Conservation (phyloP, 1,140 invertebrate genomes). For the Pseudoatta argentina region DNA sequence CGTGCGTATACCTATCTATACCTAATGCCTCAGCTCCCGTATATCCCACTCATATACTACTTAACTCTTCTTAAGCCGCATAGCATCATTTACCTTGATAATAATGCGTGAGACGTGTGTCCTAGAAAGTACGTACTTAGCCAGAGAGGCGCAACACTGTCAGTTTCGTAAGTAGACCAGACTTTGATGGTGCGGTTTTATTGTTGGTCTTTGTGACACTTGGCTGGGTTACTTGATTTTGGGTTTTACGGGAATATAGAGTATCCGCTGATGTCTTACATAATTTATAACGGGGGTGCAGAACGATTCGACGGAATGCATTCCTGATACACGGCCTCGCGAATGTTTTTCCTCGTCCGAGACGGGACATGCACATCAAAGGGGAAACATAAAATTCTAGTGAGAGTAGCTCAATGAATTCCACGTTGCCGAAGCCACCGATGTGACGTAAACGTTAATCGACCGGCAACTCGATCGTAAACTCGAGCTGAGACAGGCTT, state of each 20-base stretch:
- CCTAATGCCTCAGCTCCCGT: constrained; percentile 75
- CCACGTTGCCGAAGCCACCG: constrained; percentile 66
- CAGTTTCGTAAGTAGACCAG: constrained; percentile 86
- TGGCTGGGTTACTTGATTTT: constrained; percentile 80
- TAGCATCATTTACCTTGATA: constrained; percentile 84
- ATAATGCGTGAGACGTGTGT: constrained; percentile 86
- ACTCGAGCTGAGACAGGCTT: constrained; percentile 69
- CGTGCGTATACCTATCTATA: constrained; percentile 81
- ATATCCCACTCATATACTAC: constrained; percentile 63
- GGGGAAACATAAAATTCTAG: constrained; percentile 62
- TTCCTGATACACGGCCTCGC: constrained; percentile 58
- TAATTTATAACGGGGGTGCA: constrained; percentile 45
- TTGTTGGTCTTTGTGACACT: constrained; percentile 66
- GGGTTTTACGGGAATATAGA: constrained; percentile 71
- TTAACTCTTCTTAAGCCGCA: constrained; percentile 83
- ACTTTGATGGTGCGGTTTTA: constrained; percentile 78
- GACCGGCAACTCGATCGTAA: constrained; percentile 72
- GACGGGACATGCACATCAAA: constrained; percentile 36
- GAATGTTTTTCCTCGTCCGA: constrained; percentile 45
- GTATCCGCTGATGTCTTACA: constrained; percentile 1
- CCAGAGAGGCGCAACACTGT: constrained; percentile 84
- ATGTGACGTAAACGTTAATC: constrained; percentile 75
- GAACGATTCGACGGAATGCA: constrained; percentile 50
- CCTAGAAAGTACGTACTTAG: constrained; percentile 85
- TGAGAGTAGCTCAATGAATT: constrained; percentile 67